Base-by-base conservation (phyloP, 2,113 vertebrate species). In the Elaphurus davidianus region DNA sequence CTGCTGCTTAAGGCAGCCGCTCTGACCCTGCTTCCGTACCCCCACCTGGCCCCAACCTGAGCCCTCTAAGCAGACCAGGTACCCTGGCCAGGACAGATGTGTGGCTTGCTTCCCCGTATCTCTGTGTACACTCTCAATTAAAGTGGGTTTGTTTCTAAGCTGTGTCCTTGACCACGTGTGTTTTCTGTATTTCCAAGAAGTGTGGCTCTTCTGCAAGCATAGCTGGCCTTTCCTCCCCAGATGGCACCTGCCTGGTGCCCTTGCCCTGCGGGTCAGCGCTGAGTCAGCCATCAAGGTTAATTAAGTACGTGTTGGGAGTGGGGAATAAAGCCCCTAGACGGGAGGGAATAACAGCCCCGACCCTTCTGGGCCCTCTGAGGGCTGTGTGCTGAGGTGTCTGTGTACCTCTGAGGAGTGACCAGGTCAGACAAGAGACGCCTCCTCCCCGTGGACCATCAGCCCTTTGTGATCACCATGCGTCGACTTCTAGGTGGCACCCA, bases 91-190 rank as follows among this genome's bases (percentile, higher is more conserved):
- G 57, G 52, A 33, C 78, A n/a, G 78, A 21, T 23, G 33, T 82
- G 67, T 57, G 90, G 64, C 59, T 59, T 2, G 2, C 62, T 6
- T 11, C 33, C 82, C 45, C 2, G 1, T 71, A 81, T 28, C 87
- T 97, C 96, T 76, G 94, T 97, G 92, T 85, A 82, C 25, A 57
- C 93, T 95, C 45, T 74, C 85, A 2, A 98, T 97, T 98, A 98
- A 98, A 98, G 60, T 97, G 97, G 93, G 91, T 98, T 98, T 97
- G 86, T 97, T 97, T 98, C 16, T 55, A 93, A 93, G 91, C 86
- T 0, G 30, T 50, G 96, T 21, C 82, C 52, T 60, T 33, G 67
- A 54, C 45, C 27, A 0, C 1, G 40, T 62, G n/a, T 76, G 0
- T 74, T 50, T 84, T 28, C 76, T 83, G 27, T 47, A 2, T 89